Conservation (phyloP, 2,797 vertebrate species). For the Microchirus variegatus region DNA sequence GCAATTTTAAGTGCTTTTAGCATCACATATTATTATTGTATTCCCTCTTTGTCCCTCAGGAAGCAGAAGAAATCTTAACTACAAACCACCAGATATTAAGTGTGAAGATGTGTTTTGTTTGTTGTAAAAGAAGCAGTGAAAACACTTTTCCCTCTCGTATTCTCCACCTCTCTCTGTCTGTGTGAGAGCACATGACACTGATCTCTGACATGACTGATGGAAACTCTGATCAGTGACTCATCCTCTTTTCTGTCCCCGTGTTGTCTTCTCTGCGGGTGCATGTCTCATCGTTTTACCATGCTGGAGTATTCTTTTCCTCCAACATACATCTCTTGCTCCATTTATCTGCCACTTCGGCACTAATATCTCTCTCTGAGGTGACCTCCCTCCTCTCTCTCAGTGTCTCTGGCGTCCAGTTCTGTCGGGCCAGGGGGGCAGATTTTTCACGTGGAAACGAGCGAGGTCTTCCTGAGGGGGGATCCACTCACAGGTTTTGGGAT, state of each 20-base stretch:
- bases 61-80: no score
- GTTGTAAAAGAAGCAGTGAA: neutral
- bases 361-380: conserved; percentile 35
- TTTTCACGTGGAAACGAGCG: conserved; percentile 93
- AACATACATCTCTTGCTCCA: conserved; percentile 24
- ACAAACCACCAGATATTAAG: no score
- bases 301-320: conserved; percentile 3
- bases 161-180: conserved; percentile 7
- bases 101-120: no score
- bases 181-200: conserved; percentile 48
- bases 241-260: conserved; percentile 26
- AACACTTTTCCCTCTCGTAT: conserved; percentile 17
- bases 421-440: conserved; percentile 98
- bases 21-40: no score
- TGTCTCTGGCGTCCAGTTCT: conserved; percentile 93
- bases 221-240: conserved; percentile 57
- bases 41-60: no score
- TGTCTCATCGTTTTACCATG: conserved; percentile 6
- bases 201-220: conserved; percentile 50
- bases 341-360: conserved; percentile 46
- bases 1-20: no score
- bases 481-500: conserved; percentile 96
- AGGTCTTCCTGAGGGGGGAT: conserved; percentile 92
- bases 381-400: conserved; percentile 73
- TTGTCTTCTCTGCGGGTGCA: conserved; percentile 42